Evolutionary conservation across 2,888 invertebrate genomes (phyloP), one percentile per base, ranked within the genome.

Genomic region (Theodoxus fluviatilis): DNA sequence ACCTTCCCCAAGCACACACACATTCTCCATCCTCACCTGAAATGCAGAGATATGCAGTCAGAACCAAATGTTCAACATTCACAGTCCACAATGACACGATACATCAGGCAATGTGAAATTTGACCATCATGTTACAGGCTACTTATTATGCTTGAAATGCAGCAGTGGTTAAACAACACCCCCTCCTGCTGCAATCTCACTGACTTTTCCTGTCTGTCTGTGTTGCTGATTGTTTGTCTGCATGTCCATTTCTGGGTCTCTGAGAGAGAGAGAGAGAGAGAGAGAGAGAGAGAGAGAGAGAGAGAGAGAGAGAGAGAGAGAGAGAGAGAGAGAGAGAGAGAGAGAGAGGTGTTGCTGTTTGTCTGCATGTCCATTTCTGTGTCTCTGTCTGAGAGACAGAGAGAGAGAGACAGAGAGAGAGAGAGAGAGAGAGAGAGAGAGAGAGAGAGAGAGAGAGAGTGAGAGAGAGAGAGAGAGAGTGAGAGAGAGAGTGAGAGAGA

Each of bases 1-100:
- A 87, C 99, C 98, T 88, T 99, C 98, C 0, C 99, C 99, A 0
- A 99, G 90, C 0, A 99, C 98, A 0, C 96, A 95, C 63, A 92
- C 95, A 85, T 98, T 98, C 88, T 99, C 98, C 92, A 99, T 94
- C 64, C 98, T 91, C 0, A 96, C 89, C 89, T 89, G 77, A 15
- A 74, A 74, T 28, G 31, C 28, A 59, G 61, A n/a, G n/a, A n/a
- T n/a, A n/a, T n/a, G n/a, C n/a, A n/a, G n/a, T n/a, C n/a, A n/a
- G n/a, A n/a, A n/a, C n/a, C n/a, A n/a, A n/a, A n/a, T n/a, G n/a
- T n/a, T n/a, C n/a, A n/a, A n/a, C n/a, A n/a, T n/a, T n/a, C n/a
- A n/a, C n/a, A n/a, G n/a, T n/a, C n/a, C n/a, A n/a, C n/a, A n/a
- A n/a, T n/a, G n/a, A n/a, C n/a, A n/a, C n/a, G n/a, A n/a, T n/a